Base-by-base conservation (phyloP, 1,140 invertebrate genomes). In the Parasteatoda tepidariorum region DNA sequence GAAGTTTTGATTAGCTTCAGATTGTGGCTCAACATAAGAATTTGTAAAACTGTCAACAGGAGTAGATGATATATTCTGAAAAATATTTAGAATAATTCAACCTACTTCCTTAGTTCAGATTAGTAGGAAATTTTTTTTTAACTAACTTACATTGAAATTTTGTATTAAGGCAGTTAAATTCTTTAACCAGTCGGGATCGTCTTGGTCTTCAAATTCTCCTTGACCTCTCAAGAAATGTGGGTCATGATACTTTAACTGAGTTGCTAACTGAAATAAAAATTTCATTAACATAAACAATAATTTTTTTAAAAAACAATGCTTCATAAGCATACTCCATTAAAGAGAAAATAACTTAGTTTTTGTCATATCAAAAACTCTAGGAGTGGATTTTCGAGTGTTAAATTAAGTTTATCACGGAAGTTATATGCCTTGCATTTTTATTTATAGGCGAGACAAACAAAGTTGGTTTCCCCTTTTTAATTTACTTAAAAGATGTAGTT, bases 171-270 rank as follows among this genome's bases (percentile, higher is more conserved):
- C 13, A 31, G 82, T 59, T 64, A 91, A 85, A 57, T 88, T 85
- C 74, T 85, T 86, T 24, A 91, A 84, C 91, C 91, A 91, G 24
- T 87, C 78, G 11, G 90, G 90, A 85, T 91, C 90, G 11, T 87
- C 79, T 54, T 81, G 70, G 13, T 83, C 78, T 83, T 81, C 75
- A 66, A 85, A 78, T 82, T 88, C 88, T 38, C 87, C 89, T 57
- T 87, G 87, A n/a, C 84, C 86, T 31, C 88, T 88, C 62, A 90
- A 90, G 61, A 89, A 91, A 70, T 92, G 88, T 6, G 94, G 94
- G 91, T 97, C 95, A 86, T 93, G 92, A 87, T 93, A 94, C 88
- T 96, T 95, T 59, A 97, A 90, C 81, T 92, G 90, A 86, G 93
- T 92, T 1, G 93, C 92, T 81, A 95, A 88, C 83, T 91, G 82